phyloP scores from a whole-genome alignment of 1,140 invertebrate genomes.

The Vanessa tameamea region DNA sequence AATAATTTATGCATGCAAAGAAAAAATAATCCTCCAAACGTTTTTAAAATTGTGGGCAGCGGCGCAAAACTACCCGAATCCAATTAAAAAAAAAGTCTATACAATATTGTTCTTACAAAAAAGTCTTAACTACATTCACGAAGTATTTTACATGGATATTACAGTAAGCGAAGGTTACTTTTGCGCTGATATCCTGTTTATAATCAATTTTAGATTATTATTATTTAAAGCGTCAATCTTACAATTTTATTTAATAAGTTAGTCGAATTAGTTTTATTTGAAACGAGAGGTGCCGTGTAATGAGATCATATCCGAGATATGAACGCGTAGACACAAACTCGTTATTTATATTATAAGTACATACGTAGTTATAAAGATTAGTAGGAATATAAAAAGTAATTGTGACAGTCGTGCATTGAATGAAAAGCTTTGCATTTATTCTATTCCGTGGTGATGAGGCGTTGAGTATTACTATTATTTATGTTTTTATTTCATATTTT shows the following conservation, averaged over 20 bases:
- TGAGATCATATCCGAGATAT: too few species aligned
- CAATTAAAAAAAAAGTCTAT: neutral
- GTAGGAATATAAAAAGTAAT: slow-evolving; percentile 6
- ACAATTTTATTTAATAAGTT: too few species aligned
- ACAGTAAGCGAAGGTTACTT: neutral
- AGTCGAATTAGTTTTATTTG: neutral
- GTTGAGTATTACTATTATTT: neutral
- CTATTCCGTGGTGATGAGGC: neutral
- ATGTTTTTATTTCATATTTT: too few species aligned
- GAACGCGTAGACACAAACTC: too few species aligned
- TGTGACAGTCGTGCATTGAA: slow-evolving; percentile 41
- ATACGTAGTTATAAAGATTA: neutral
- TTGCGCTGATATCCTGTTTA: neutral
- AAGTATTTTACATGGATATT: too few species aligned
- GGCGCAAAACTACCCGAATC: slow-evolving; percentile 2
- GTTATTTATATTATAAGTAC: too few species aligned
- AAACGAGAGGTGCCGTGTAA: too few species aligned
- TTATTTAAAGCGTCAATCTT: neutral
- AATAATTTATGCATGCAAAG: neutral
- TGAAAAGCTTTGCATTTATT: slow-evolving; percentile 7
- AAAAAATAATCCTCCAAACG: neutral
- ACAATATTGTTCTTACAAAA: too few species aligned
- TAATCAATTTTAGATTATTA: neutral
- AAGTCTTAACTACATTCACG: too few species aligned
- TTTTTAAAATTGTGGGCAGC: neutral